phyloP scores from a whole-genome alignment of 2,113 vertebrate genomes.

The Equus quagga region DNA sequence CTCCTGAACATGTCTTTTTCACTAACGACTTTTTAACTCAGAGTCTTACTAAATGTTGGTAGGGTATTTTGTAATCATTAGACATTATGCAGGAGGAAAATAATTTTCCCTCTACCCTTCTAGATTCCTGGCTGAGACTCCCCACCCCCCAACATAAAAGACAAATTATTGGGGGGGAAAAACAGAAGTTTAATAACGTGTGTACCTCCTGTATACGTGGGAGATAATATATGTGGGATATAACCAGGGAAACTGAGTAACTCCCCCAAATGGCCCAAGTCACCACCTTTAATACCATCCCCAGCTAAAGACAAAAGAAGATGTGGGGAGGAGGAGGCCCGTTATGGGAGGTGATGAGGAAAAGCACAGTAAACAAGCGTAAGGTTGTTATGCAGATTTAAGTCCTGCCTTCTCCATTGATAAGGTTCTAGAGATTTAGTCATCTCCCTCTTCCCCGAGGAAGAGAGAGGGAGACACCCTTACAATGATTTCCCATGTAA shows the following conservation, averaged over 20 bases:
- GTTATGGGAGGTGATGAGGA: not conserved
- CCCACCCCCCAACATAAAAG: not conserved
- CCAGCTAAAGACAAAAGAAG: not conserved
- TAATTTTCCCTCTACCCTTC: not conserved
- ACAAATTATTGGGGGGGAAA: not conserved
- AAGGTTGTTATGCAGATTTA: not conserved
- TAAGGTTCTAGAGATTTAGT: not conserved
- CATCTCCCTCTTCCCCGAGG: not conserved
- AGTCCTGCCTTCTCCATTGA: not conserved
- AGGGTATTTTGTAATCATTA: not conserved
- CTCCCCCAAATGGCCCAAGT: not conserved
- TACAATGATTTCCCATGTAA: not conserved
- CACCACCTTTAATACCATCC: not conserved
- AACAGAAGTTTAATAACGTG: not conserved
- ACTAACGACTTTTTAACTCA: not conserved
- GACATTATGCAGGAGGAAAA: not conserved
- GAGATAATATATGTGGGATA: not conserved
- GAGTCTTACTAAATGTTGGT: not conserved
- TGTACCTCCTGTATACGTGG: not conserved
- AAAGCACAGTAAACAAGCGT: not conserved
- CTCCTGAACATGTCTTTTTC: not conserved
- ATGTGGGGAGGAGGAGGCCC: not conserved
- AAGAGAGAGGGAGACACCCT: not conserved
- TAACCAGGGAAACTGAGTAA: not conserved
- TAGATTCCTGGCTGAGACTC: not conserved